Conservation (phyloP, 2,888 invertebrate genomes). For the Latheticus oryzae region DNA sequence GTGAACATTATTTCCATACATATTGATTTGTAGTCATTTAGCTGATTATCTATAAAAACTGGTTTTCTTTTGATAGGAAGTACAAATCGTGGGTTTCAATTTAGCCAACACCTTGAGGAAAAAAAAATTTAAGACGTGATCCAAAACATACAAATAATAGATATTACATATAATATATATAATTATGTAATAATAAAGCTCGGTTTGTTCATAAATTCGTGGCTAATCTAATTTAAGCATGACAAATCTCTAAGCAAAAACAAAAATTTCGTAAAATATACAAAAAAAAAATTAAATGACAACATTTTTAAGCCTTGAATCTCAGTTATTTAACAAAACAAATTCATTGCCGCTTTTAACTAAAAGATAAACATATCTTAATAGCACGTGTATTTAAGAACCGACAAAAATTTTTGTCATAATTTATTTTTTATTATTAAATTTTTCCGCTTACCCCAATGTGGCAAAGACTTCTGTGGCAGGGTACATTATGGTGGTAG, state of each 20-base stretch:
- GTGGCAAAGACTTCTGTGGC: constrained; percentile 47
- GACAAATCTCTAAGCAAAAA: background rate
- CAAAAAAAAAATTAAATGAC: constrained; percentile 1
- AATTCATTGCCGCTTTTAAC: too few relatives aligned
- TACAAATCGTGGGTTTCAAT: background rate
- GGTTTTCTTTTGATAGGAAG: background rate
- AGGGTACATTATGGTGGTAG: constrained; percentile 51
- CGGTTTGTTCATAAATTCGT: background rate
- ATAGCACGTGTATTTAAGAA: too few relatives aligned
- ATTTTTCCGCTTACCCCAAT: constrained; percentile 48
- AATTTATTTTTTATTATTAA: background rate
- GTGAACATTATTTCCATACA: constrained; percentile 1
- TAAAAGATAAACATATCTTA: too few relatives aligned
- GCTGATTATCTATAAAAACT: background rate
- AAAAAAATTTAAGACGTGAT: constrained; percentile 1
- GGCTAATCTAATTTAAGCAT: constrained; percentile 8
- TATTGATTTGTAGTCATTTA: constrained; percentile 13
- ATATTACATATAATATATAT: constrained; percentile 9
- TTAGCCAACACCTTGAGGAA: constrained; percentile 6
- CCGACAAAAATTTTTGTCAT: background rate
- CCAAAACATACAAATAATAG: constrained; percentile 6
- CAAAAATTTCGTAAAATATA: background rate
- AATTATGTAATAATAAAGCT: constrained; percentile 7
- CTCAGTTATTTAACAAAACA: too few relatives aligned
- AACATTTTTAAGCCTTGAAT: constrained; percentile 2